A percentile compares a stretch with the other conserved stretches of the same genome.
Conservation (phyloP, 2,113 vertebrate species). For the Nycticryphes semicollaris region DNA sequence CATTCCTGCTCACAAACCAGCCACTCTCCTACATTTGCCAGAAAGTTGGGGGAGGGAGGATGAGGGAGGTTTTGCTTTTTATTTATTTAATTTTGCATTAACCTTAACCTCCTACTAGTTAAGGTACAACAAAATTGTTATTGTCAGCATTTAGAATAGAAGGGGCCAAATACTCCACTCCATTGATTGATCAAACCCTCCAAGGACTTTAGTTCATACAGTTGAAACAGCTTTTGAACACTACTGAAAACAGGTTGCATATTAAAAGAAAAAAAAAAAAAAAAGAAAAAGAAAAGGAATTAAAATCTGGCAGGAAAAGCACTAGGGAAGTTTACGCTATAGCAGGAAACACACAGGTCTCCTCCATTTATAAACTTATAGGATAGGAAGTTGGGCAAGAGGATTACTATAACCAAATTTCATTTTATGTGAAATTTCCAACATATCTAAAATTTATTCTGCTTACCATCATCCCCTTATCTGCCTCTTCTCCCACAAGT, state of each 20-base stretch:
- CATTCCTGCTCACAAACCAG: constrained; percentile 2
- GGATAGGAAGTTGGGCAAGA: not conserved
- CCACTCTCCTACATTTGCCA: not conserved
- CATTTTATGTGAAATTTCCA: not conserved
- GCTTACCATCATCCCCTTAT: not conserved
- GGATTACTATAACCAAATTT: not conserved
- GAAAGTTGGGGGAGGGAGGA: not conserved
- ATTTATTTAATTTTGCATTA: constrained; percentile 25
- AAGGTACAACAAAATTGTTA: not conserved
- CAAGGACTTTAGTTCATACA: not conserved
- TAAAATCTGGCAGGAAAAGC: not conserved
- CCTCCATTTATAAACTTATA: not conserved
- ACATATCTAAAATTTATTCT: not conserved
- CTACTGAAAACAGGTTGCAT: not conserved
- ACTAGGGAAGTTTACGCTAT: not conserved
- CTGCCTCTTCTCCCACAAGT: not conserved
- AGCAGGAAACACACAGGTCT: not conserved
- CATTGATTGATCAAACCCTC: not conserved
- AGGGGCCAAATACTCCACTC: not conserved
- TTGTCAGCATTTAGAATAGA: not conserved
- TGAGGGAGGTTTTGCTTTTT: not conserved
- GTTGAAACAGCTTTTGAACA: not conserved
- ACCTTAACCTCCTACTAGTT: not conserved
- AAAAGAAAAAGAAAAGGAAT: not conserved
- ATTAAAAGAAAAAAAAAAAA: not conserved